Percentiles rank a stretch among this genome's conserved stretches.
phyloP scores from a whole-genome alignment of 1,140 invertebrate genomes.

The Penaeus vannamei region DNA sequence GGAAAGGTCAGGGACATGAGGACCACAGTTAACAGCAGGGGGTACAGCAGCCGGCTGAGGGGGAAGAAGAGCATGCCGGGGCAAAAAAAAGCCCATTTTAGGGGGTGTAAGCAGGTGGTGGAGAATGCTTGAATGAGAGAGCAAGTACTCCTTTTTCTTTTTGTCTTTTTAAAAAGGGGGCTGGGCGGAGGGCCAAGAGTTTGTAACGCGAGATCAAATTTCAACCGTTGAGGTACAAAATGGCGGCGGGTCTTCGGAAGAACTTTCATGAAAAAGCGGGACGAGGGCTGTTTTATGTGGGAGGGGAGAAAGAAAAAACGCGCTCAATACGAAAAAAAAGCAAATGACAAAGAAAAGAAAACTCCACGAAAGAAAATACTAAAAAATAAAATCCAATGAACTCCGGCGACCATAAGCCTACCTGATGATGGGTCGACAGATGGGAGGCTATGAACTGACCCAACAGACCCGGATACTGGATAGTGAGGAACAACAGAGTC shows the following conservation, averaged over 20 bases:
- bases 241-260: no score
- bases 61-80: conserved; percentile 26
- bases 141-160: no score
- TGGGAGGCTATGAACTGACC: conserved; percentile 65
- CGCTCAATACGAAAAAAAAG: conserved; percentile 74
- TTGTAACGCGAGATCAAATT: no score
- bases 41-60: conserved; percentile 56
- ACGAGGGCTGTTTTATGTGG: no score
- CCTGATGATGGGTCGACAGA: conserved; percentile 58
- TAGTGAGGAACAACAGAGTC: conserved; percentile 59
- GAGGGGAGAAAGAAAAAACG: no score
- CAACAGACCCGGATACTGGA: conserved; percentile 61
- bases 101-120: background rate
- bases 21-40: conserved; percentile 59
- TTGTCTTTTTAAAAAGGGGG: no score
- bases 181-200: no score
- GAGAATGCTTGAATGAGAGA: no score
- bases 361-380: conserved; percentile 33
- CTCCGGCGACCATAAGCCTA: conserved; percentile 32
- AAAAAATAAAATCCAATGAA: conserved; percentile 20
- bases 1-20: conserved; percentile 61
- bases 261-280: no score
- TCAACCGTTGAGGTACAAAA: no score
- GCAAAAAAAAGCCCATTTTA: conserved; percentile 34
- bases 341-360: conserved; percentile 42